Conservation (phyloP, 2,888 invertebrate species). For the Nezara viridula region DNA sequence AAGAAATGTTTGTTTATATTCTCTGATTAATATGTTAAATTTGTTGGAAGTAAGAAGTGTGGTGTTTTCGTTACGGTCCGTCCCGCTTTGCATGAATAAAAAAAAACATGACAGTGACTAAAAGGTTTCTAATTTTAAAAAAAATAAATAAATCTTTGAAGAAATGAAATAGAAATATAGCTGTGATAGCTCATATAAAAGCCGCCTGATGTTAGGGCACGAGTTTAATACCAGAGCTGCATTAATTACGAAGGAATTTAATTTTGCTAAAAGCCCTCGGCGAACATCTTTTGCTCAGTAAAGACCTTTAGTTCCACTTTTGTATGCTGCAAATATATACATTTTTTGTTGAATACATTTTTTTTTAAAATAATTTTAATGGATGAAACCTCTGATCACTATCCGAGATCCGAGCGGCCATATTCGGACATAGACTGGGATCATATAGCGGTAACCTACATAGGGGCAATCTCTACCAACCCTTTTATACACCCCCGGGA, state of each 20-base stretch:
- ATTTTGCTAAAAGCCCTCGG: constrained; percentile 15
- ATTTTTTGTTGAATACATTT: neutral
- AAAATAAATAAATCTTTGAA: neutral
- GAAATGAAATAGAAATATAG: neutral
- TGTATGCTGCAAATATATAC: neutral
- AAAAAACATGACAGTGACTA: no score
- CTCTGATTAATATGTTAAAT: no score
- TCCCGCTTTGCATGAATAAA: no score
- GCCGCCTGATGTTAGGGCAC: neutral
- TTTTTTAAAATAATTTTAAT: neutral
- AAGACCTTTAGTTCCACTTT: neutral
- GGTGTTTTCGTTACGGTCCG: no score
- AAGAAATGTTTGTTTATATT: no score
- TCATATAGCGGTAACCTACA: neutral
- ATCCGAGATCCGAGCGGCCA: neutral
- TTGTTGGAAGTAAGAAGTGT: no score
- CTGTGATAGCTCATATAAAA: neutral
- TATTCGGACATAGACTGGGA: no score
- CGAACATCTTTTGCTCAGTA: neutral
- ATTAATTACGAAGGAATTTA: constrained; percentile 31
- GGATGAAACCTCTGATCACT: neutral
- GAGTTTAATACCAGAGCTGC: neutral
- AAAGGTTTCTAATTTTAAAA: no score
- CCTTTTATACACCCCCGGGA: neutral
- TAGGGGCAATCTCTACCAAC: neutral